Percentiles rank a stretch among this genome's conserved stretches.
Conservation (phyloP, 2,113 vertebrate species). For the Mormyrus iriodes region DNA sequence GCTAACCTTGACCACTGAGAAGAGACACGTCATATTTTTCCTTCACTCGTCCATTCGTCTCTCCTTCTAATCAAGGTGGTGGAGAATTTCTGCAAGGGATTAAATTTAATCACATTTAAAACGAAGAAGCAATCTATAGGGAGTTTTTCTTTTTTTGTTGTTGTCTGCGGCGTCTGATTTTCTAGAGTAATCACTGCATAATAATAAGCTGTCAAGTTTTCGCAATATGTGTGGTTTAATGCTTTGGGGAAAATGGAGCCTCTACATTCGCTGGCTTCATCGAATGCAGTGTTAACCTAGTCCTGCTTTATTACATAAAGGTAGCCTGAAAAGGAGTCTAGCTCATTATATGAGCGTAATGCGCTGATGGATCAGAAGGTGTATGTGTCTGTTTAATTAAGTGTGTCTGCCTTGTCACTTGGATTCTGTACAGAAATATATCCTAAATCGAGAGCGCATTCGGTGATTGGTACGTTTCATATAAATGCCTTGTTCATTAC, state of each 20-base stretch:
- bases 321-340: not conserved
- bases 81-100: slow-evolving; percentile 57
- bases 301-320: not conserved
- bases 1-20: slow-evolving; percentile 66
- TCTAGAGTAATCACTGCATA: not conserved
- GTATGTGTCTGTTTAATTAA: not conserved
- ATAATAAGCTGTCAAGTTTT: not conserved
- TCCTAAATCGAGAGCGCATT: not conserved
- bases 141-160: slow-evolving; percentile 28
- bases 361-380: not conserved
- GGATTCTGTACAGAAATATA: not conserved
- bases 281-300: not conserved
- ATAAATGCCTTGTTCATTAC: not conserved
- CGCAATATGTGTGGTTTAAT: not conserved
- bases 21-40: slow-evolving; percentile 55
- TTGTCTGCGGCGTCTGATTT: not conserved
- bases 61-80: slow-evolving; percentile 52
- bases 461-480: not conserved
- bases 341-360: not conserved
- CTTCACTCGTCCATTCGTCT: slow-evolving; percentile 49
- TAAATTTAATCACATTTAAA: slow-evolving; percentile 50
- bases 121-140: slow-evolving; percentile 37
- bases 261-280: not conserved
- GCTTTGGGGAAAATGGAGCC: not conserved
- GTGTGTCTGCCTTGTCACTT: not conserved